Evolutionary conservation across 2,888 invertebrate species (phyloP), one percentile per base, ranked within the genome.

Genomic region (Pediacus dermestoides): DNA sequence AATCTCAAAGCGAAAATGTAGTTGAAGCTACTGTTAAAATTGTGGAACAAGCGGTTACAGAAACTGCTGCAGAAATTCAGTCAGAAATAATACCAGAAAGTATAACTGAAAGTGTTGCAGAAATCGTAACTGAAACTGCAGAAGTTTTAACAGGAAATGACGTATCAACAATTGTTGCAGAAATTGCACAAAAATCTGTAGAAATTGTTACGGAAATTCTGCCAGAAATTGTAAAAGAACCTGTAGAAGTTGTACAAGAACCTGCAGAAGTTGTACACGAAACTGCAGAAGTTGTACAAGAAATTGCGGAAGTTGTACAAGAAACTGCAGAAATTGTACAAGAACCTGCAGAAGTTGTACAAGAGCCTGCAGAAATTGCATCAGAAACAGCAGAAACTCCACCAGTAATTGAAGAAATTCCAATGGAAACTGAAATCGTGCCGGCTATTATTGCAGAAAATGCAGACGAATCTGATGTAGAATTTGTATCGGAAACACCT

Each of bases 291-390:
- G 11, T 8, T 12, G 8, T n/a, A 11, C 11, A 25, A 13, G 30
- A 28, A 15, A 16, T 14, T 23, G 23, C 11, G n/a, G 42, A 36
- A 21, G 14, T 31, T 10, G 13, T n/a, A 2, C 9, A 27, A 38
- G 16, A 25, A 15, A 15, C 26, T 30, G 28, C 8, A 14, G 31
- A 31, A 11, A 30, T 11, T 25, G 23, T 22, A 25, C 31, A 37
- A 14, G 35, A 37, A 30, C 16, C 25, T 18, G 18, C 30, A 8
- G 41, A 41, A 31, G 13, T 22, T 15, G 25, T 30, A 26, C 27
- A 39, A 25, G 15, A 25, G 18, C 21, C 16, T 32, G 21, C n/a
- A 4, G 45, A 43, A 36, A 34, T 37, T 21, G 26, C 34, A 39
- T 10, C 15, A 4, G 33, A 34, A 33, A 2, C 31, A 12, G 9